Evolutionary conservation across 2,797 vertebrate species (phyloP), one percentile per base, ranked within the genome.

Genomic region (Arnoldichthys spilopterus): DNA sequence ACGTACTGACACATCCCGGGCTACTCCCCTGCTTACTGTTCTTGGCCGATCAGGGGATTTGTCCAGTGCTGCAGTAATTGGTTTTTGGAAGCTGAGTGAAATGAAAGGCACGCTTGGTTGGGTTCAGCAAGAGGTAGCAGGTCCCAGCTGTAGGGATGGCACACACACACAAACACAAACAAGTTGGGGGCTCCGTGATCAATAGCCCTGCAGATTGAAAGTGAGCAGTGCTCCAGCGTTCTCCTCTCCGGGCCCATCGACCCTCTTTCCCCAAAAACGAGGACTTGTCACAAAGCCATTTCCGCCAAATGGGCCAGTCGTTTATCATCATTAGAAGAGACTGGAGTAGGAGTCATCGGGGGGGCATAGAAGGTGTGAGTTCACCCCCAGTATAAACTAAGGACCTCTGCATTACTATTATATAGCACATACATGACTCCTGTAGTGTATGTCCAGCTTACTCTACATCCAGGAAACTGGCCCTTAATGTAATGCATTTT

Each of bases 51-150:
- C 88, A 89, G 79, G 83, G 79, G 89, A 88, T 89, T 91, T 83
- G 82, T 86, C 87, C 87, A 85, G 87, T 16, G 86, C 86, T 84
- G 82, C 85, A 87, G 91, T 92, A 92, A 93, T 92, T 93, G 91
- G 88, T 88, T 91, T 92, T 87, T 89, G 89, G 87, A 88, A 76
- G 86, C 88, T 83, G 79, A 86, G 85, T 85, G 86, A 86, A 92
- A 91, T 87, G 89, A 91, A 90, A 87, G 61, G 86, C 88, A 84
- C 85, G 90, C 88, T 90, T 92, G 85, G 88, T 81, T 92, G 90
- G 87, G 83, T 85, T 84, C 87, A 77, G 77, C 82, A 80, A 76
- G 84, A 86, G 28, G 85, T 86, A 47, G 72, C 70, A 54, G 85
- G 43, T 88, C 85, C 90, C 90, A 92, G 89, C 90, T 93, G 90